Conservation (phyloP, 2,888 invertebrate genomes). For the Drosophila nr. perissopoda region DNA sequence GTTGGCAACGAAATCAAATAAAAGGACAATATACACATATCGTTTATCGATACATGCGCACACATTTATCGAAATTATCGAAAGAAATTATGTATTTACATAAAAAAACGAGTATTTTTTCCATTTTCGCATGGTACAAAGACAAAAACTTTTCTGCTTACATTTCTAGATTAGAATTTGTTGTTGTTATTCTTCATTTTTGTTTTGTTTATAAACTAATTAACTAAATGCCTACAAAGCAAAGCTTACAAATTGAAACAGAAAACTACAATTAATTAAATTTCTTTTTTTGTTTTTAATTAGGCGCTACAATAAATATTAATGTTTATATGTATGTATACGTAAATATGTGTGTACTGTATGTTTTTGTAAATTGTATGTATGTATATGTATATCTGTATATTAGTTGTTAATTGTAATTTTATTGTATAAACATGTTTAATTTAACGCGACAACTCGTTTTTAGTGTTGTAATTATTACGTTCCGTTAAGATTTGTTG, state of each 20-base stretch:
- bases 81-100: slow-evolving; percentile 66
- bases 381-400: slow-evolving; percentile 36
- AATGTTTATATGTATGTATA: slow-evolving; percentile 43
- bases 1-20: slow-evolving; percentile 72
- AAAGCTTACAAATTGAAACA: slow-evolving; percentile 74
- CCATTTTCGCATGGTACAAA: slow-evolving; percentile 54
- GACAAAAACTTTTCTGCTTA: slow-evolving; percentile 42
- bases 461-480: slow-evolving; percentile 38
- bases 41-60: slow-evolving; percentile 11
- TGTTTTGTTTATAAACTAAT: slow-evolving; percentile 50
- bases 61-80: slow-evolving; percentile 31
- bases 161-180: slow-evolving; percentile 48
- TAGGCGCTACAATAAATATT: slow-evolving; percentile 76
- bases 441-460: slow-evolving; percentile 65
- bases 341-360: slow-evolving; percentile 12
- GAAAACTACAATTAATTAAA: slow-evolving; percentile 59
- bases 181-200: slow-evolving; percentile 2
- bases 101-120: slow-evolving; percentile 59
- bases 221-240: slow-evolving; percentile 77
- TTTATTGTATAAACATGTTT: slow-evolving; percentile 54
- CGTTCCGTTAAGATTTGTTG: slow-evolving; percentile 49
- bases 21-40: slow-evolving; percentile 10
- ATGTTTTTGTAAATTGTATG: slow-evolving; percentile 12
- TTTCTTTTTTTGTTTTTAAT: slow-evolving; percentile 35
- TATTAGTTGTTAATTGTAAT: slow-evolving; percentile 27